Evolutionary conservation across 1,140 invertebrate genomes (phyloP), one percentile per base, ranked within the genome.

Genomic region (Augochlora pura): DNA sequence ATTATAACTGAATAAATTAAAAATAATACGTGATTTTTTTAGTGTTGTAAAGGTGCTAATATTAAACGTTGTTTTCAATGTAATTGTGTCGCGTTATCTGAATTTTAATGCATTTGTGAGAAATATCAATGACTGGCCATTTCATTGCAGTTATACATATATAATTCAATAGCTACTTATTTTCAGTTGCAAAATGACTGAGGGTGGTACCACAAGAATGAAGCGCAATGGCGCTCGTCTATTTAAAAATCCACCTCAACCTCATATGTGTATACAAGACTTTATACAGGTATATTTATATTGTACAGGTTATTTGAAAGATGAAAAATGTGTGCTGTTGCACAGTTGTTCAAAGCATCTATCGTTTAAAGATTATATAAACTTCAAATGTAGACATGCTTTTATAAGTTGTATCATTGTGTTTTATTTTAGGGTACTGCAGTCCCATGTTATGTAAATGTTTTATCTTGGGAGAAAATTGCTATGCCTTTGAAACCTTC

Each of bases 221-320:
- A 92, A 91, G 81, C 89, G 91, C 27, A 91, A 91, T 80, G 88
- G 87, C 59, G 79, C 88, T 88, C 92, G 94, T 67, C 93, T 95
- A 82, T 96, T 96, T 79, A 95, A 95, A 88, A 96, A 96, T 88
- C 95, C 95, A 73, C 95, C 95, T 9, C 95, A 96, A 77, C 95
- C 95, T 38, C 95, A 96, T 89, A 96, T 96, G 95, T 96, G 95
- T 91, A 96, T 96, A 84, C 94, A 95, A 86, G 95, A 95, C 83
- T 94, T 93, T 73, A 93, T 95, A 82, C 93, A 94, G 85, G 94
- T 93, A 87, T 62, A 91, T 39, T 57, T 70, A 32, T 16, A 7
- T 67, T 67, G 18, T 52, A 16, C 18, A 21, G 8, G 38, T 39
- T 39, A 18, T 49, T n/a, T 49, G 14, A 38, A 23, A 16, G 25